phyloP scores from a whole-genome alignment of 2,888 invertebrate species.

The Cheilosia urbana region DNA sequence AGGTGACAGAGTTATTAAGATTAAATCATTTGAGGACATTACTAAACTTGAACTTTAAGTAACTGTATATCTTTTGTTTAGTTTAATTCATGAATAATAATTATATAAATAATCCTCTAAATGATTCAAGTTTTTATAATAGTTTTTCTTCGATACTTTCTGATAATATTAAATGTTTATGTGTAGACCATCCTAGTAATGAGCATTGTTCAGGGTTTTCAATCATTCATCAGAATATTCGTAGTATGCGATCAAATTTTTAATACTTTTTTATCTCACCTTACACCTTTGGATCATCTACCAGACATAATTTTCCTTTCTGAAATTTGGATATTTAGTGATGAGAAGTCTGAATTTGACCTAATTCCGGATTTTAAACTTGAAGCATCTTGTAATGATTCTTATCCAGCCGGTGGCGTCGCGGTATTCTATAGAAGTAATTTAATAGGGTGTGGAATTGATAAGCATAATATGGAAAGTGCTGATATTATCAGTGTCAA shows the following conservation, averaged over 20 bases:
- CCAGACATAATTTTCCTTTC: constrained; percentile 25
- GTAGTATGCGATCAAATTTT: background rate
- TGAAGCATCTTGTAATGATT: constrained; percentile 9
- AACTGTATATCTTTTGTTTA: too few species aligned
- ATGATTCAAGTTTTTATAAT: too few species aligned
- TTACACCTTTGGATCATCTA: constrained; percentile 6
- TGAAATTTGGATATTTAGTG: too few species aligned
- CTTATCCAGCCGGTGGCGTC: constrained; percentile 32
- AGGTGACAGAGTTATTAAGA: constrained; percentile 34
- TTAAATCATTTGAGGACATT: constrained; percentile 1
- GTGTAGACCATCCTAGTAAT: constrained; percentile 17
- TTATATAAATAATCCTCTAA: too few species aligned
- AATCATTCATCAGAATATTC: background rate
- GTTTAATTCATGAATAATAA: too few species aligned
- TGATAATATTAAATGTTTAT: constrained; percentile 20
- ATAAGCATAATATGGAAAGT: background rate
- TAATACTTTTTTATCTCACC: constrained; percentile 10
- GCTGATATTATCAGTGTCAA: constrained; percentile 5
- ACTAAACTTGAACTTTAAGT: too few species aligned
- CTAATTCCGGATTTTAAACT: constrained; percentile 9
- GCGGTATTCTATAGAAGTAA: constrained; percentile 16
- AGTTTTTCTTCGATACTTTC: background rate
- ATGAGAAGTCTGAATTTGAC: background rate
- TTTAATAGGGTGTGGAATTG: background rate
- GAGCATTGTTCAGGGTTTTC: constrained; percentile 15